A percentile compares a stretch with the other conserved stretches of the same genome.
These are phyloP conservation scores for Halesus radiatus DNA, from an alignment of 1,140 invertebrate genomes.

Conservation along the genomic window DNA sequence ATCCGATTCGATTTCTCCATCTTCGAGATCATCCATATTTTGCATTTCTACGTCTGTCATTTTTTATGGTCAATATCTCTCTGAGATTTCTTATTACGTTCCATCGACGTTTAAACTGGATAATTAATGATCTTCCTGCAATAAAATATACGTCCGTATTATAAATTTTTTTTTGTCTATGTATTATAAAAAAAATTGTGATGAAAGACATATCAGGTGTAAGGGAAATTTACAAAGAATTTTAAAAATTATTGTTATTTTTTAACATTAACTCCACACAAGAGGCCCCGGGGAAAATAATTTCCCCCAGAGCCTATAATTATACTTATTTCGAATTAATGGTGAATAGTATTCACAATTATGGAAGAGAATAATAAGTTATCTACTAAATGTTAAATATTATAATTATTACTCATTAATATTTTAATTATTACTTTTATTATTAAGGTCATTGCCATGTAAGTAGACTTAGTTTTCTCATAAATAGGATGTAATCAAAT, in stretches of 20 bases:
- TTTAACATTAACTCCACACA: no score
- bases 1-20: constrained; percentile 75
- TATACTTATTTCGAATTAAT: background rate
- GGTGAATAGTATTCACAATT: background rate
- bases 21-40: constrained; percentile 71
- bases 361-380: background rate
- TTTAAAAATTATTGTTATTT: background rate
- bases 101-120: background rate
- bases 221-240: background rate
- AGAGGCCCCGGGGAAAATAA: no score
- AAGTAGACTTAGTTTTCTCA: background rate
- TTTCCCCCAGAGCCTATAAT: no score
- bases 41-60: constrained; percentile 62
- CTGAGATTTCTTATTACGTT: background rate
- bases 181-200: background rate
- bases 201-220: background rate
- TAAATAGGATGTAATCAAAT: background rate
- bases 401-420: no score
- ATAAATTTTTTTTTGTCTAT: background rate
- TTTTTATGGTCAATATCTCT: constrained; percentile 9
- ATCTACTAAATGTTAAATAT: no score
- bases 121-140: constrained; percentile 17
- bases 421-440: background rate
- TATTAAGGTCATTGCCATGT: background rate
- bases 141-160: constrained; percentile 8